Evolutionary conservation across 1,140 invertebrate species (phyloP).

Genomic region (Platorchestia sp.): DNA sequence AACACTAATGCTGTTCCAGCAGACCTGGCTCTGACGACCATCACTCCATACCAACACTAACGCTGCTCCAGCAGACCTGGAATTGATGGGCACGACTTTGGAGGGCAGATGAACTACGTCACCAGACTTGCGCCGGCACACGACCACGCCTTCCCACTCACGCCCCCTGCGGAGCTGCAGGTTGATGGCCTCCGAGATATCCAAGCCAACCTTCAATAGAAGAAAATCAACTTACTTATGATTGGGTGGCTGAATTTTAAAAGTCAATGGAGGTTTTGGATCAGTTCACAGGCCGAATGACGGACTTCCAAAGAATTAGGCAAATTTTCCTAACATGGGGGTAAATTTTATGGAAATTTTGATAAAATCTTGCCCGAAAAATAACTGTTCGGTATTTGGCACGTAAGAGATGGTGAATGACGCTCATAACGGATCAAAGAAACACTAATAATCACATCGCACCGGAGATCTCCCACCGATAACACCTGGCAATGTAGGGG

Average conservation of each 20-base stretch:
- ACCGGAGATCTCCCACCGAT: too few relatives aligned
- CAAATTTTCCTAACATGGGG: too few relatives aligned
- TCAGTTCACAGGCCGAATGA: too few relatives aligned
- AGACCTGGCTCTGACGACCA: background rate
- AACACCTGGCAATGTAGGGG: too few relatives aligned
- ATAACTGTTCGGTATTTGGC: too few relatives aligned
- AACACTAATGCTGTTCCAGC: background rate
- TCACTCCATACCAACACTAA: background rate
- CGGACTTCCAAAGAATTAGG: too few relatives aligned
- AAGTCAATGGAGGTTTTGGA: background rate
- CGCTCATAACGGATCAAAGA: too few relatives aligned
- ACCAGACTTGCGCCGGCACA: slow-evolving; percentile 83
- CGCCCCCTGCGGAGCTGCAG: slow-evolving; percentile 81
- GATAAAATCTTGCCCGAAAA: too few relatives aligned
- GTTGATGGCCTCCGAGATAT: slow-evolving; percentile 77
- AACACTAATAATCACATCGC: too few relatives aligned
- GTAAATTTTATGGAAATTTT: too few relatives aligned
- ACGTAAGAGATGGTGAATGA: too few relatives aligned
- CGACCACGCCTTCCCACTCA: slow-evolving; percentile 89
- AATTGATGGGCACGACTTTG: slow-evolving; percentile 78
- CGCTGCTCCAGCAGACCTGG: slow-evolving; percentile 40
- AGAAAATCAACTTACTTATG: background rate
- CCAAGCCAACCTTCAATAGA: slow-evolving; percentile 69
- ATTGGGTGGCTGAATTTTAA: background rate
- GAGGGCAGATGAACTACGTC: slow-evolving; percentile 86